These are phyloP conservation scores for Macrotus californicus DNA, from an alignment of 2,113 vertebrate species.

Conservation along the genomic window DNA sequence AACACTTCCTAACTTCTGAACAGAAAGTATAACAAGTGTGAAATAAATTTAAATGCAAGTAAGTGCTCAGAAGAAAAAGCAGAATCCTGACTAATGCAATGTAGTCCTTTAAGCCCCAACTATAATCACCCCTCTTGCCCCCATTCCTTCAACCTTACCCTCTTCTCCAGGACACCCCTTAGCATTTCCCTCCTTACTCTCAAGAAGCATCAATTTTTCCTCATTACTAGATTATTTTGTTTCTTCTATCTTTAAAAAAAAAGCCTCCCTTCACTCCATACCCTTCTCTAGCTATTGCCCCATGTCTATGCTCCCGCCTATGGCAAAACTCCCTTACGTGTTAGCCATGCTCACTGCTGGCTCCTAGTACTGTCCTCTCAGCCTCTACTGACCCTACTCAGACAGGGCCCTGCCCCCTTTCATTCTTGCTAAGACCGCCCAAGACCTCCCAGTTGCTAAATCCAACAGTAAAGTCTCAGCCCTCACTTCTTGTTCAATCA, in stretches of 20 bases:
- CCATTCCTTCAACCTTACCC: neutral
- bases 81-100: neutral
- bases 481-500: neutral
- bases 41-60: constrained; percentile 40
- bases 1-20: constrained; percentile 37
- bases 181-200: neutral
- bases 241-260: neutral
- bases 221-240: neutral
- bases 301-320: neutral
- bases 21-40: constrained; percentile 25
- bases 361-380: neutral
- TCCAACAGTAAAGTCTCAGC: neutral
- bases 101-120: neutral
- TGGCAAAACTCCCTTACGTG: neutral
- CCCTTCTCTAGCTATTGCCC: neutral
- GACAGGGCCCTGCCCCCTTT: neutral
- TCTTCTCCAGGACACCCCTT: neutral
- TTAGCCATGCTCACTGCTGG: neutral
- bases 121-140: neutral
- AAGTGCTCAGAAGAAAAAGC: constrained; percentile 12
- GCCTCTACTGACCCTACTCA: neutral
- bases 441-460: neutral
- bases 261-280: neutral
- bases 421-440: neutral
- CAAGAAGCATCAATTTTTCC: neutral